Base-by-base conservation (phyloP, 1,140 invertebrate genomes). In the Anastatus disparis region DNA sequence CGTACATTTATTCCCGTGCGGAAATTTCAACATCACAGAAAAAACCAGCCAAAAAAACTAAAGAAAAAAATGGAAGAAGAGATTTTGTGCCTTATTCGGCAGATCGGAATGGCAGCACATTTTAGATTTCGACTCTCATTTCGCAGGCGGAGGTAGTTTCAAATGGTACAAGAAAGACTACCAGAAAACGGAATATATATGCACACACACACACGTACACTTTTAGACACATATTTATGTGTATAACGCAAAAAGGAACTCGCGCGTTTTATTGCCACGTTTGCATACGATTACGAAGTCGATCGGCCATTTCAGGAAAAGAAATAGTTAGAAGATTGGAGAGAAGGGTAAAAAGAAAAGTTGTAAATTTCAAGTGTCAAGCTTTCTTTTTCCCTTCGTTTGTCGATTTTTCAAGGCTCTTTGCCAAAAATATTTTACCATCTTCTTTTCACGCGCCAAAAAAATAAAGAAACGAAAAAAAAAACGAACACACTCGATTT, bases 271-370 rank as follows among this genome's bases (percentile, higher is more conserved):
- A 74, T 74, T 70, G 70, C 48, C 40, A 42, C 67, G 71, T 74
- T 74, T 71, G 70, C 70, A 72, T 72, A 70, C 62, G 62, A 74
- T 74, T 74, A 74, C 55, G 10, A 46, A 15, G 29, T n/a, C 27
- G 35, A 55, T 63, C 35, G 59, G 20, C 59, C 46, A 31, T 62
- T 53, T 53, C 22, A n/a, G 58, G 48, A 53, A 65, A 61, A 35
- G 50, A 9, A 63, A 63, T 56, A 46, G 40, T 53, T 12, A 12
- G 56, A 40, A 17, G 1, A 50, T 40, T 17, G 22, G 44, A 22
- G 46, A 4, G 35, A 50, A n/a, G n/a, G n/a, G n/a, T n/a, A n/a
- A 53, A 53, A 58, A 58, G 52, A 58, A 42, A 52, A 10, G 31
- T 20, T 26, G 55, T 68, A 68, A 68, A 68, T 38, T 59, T 29